phyloP scores from a whole-genome alignment of 1,140 invertebrate species.

The Pseudachorutes palmiensis region DNA sequence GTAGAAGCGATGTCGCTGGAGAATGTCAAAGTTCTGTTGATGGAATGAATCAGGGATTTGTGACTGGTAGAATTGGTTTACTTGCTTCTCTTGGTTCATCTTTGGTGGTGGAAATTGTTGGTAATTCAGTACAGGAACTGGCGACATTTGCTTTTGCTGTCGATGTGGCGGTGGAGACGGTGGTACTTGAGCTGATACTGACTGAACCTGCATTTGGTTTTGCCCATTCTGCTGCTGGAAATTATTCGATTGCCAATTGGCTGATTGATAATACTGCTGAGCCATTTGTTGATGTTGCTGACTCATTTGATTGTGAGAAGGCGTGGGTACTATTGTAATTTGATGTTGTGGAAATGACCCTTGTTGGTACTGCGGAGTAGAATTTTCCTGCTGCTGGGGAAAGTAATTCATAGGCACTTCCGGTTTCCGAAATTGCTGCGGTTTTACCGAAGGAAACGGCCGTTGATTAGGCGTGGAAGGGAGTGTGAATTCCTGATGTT shows the following conservation, averaged over 20 bases:
- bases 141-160: background rate
- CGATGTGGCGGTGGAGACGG: background rate
- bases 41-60: background rate
- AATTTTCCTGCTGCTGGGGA: background rate
- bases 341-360: background rate
- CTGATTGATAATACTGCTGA: background rate
- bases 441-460: constrained; percentile 7
- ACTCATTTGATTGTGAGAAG: too few species aligned
- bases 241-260: constrained; percentile 2
- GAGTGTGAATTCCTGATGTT: background rate
- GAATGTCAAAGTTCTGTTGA: too few species aligned
- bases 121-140: background rate
- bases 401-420: background rate
- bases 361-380: background rate
- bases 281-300: background rate
- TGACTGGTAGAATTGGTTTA: background rate
- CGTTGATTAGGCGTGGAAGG: background rate
- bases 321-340: too few species aligned
- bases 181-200: too few species aligned
- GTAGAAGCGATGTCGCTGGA: too few species aligned
- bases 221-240: background rate
- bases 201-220: constrained; percentile 1
- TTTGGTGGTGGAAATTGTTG: background rate
- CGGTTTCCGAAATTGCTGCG: background rate
- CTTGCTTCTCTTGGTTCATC: too few species aligned